A percentile compares a stretch with the other conserved stretches of the same genome.
Conservation (phyloP, 2,888 invertebrate genomes). For the Meganola albula region DNA sequence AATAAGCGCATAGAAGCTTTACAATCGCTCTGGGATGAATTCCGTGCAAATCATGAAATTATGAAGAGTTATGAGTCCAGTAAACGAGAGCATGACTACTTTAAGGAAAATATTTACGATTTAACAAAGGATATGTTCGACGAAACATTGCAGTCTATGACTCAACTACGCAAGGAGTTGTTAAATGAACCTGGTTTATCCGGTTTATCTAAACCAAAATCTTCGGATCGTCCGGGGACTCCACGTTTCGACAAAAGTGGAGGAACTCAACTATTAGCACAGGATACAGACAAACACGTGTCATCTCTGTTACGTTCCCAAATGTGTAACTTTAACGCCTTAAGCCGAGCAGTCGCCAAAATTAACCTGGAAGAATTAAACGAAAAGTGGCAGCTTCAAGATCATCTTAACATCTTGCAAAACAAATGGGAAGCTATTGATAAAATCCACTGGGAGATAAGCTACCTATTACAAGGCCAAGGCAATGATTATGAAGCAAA, state of each 20-base stretch:
- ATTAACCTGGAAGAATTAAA: background rate
- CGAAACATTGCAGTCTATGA: background rate
- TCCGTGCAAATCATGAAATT: background rate
- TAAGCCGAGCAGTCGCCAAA: constrained; percentile 1
- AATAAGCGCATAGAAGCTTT: constrained; percentile 3
- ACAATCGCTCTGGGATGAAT: constrained; percentile 4
- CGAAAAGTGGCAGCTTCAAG: constrained; percentile 5
- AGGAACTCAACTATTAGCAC: background rate
- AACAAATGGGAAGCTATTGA: constrained; percentile 3
- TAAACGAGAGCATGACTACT: background rate
- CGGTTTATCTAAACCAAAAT: background rate
- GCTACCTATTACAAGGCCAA: constrained; percentile 3
- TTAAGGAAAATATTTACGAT: background rate
- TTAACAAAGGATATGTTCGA: background rate
- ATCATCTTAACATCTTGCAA: constrained; percentile 2
- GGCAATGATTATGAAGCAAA: constrained; percentile 3
- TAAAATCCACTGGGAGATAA: constrained; percentile 6
- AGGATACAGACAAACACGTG: no score
- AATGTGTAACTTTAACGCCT: constrained; percentile 2
- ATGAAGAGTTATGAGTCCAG: background rate
- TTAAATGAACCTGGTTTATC: background rate
- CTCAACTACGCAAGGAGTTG: background rate
- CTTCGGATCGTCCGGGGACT: background rate
- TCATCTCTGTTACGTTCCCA: background rate
- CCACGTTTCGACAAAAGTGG: background rate